Percentiles rank a stretch among this genome's conserved stretches.
Conservation (phyloP, 2,113 vertebrate species). For the Brachypteracias leptosomus region DNA sequence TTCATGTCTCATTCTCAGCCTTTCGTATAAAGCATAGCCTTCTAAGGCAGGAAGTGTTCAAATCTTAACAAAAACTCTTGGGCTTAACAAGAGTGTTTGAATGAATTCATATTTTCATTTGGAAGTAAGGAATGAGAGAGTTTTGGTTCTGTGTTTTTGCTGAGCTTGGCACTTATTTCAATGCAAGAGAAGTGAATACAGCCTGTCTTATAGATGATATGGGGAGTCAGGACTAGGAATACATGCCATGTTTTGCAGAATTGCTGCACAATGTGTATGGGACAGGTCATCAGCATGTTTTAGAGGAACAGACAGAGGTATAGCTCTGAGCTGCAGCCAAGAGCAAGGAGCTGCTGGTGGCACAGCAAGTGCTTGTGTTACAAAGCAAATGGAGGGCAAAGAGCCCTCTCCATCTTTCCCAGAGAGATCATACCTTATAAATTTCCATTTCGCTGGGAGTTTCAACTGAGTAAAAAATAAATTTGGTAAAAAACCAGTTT, state of each 20-base stretch:
- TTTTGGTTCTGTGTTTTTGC: neutral
- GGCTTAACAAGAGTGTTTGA: accelerated
- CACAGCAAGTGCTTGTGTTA: neutral
- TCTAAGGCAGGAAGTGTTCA: neutral
- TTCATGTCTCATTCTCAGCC: neutral
- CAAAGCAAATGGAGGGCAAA: neutral
- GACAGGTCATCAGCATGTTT: neutral
- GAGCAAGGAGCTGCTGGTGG: neutral
- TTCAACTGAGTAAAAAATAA: neutral
- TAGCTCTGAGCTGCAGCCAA: neutral
- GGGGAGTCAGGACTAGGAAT: neutral
- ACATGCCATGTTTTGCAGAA: neutral
- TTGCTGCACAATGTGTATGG: neutral
- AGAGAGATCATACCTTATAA: neutral
- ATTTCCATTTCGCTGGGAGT: neutral
- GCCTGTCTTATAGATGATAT: neutral
- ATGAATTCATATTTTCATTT: neutral
- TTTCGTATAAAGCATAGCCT: neutral
- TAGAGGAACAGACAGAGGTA: neutral
- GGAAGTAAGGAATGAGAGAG: neutral
- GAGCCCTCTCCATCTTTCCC: neutral
- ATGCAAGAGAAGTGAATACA: neutral
- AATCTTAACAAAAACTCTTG: neutral
- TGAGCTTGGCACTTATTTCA: neutral
- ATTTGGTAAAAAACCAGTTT: neutral